Conservation (phyloP, 2,888 invertebrate species). For the Antitype chi region DNA sequence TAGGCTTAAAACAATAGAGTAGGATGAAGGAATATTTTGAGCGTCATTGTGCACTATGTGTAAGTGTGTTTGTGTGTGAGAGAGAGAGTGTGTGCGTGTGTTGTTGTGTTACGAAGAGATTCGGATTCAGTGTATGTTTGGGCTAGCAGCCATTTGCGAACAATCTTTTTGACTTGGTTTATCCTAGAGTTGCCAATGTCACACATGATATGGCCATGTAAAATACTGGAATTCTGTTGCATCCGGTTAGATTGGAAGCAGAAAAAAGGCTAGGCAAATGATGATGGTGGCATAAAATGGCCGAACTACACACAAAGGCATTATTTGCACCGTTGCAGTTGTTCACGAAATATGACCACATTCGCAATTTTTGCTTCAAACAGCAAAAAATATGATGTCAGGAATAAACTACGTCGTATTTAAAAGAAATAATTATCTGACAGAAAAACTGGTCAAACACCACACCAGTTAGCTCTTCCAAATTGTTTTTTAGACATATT, state of each 20-base stretch:
- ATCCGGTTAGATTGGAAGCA: not conserved
- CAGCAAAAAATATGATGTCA: not conserved
- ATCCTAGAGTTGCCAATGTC: too few relatives aligned
- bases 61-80: too few relatives aligned
- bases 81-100: too few relatives aligned
- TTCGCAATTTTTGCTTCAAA: not conserved
- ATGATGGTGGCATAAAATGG: not conserved
- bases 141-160: too few relatives aligned
- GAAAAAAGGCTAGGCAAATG: not conserved
- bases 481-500: not conserved
- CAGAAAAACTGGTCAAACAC: not conserved
- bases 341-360: slow-evolving; percentile 14
- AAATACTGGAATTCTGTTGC: not conserved
- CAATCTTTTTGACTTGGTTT: too few relatives aligned
- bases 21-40: too few relatives aligned
- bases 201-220: not conserved
- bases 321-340: not conserved
- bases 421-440: not conserved
- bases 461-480: not conserved
- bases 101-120: too few relatives aligned
- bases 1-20: too few relatives aligned
- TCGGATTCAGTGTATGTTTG: too few relatives aligned
- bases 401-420: not conserved
- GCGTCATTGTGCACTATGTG: too few relatives aligned
- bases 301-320: not conserved